Evolutionary conservation across 2,797 vertebrate species (phyloP), one percentile per base, ranked within the genome.

Genomic region (Hypotaenidia okinawae): DNA sequence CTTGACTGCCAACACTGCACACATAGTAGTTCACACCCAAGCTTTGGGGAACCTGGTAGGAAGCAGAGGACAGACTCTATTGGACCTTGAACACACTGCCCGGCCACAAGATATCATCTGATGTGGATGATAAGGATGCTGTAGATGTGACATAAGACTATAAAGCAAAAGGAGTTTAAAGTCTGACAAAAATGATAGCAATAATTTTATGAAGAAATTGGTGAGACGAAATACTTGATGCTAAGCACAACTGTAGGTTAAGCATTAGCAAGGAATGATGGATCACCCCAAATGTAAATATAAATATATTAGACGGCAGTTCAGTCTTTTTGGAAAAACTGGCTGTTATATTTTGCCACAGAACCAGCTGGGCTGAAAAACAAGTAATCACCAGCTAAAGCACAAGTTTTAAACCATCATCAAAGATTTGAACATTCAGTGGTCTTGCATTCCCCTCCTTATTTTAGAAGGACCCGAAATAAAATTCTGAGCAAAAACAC

Each of bases 401-500:
- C 21, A 32, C 30, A 90, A 87, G 21, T 77, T 91, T 93, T 64
- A 72, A 89, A 47, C 25, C 37, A 52, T 32, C 55, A 52, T 37
- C 47, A 76, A 55, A 90, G 47, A 37, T 32, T 18, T 79, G 37
- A 84, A 41, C 10, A 18, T 49, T 66, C 24, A 30, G 15, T 78
- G 51, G 28, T 85, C 55, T 69, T 74, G 63, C 4, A 13, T 57
- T 41, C 6, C 25, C 14, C 23, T 83, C 63, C 22, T 92, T 93
- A 23, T 59, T 93, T 95, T 61, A 90, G 58, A 70, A 79, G 30
- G 10, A 41, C 39, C 28, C 57, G 52, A 81, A 89, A 76, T 43
- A 78, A 84, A 91, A 84, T 39, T 75, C 64, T 25, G 57, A 80
- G 19, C 35, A 87, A 92, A 96, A 55, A 1, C 69, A 84, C 39